Evolutionary conservation across 2,888 invertebrate species (phyloP), one percentile per base, ranked within the genome.

Genomic region (Scaptomyza flava): DNA sequence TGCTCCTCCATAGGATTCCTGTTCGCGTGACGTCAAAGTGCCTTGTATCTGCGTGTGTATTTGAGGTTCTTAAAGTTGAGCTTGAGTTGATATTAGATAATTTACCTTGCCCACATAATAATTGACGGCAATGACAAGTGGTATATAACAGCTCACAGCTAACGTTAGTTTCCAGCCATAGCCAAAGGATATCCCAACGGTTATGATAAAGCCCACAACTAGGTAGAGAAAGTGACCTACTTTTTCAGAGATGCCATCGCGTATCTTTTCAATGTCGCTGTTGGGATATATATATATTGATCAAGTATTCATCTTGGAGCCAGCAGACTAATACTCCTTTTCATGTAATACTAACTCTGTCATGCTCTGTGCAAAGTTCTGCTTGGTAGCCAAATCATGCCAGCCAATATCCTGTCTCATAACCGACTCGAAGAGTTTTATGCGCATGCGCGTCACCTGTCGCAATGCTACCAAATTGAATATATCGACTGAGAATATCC

Each of bases 131-230:
- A 96, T 95, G 27, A 97, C 94, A 47, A 97, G 91, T 0, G 98
- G 98, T 27, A 96, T 94, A 57, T 96, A 95, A 6, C 96, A 94
- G 71, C 97, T 92, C 53, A 97, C 95, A 46, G 97, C 96, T 33
- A 97, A 91, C 0, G 98, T 97, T 51, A 98, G 93, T 89, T 97
- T 95, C 97, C 97, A 98, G 48, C 97, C 97, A 89, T 96, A 96
- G 0, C 93, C 92, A 89, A 98, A 95, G 0, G 97, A 96, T 57
- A 96, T 94, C 94, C 93, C 89, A 94, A 93, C 89, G 93, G 93
- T 91, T 94, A 96, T 90, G 14, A 92, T 69, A 50, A 91, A 91
- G 0, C 91, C 90, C 17, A 91, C 77, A 8, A 92, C 73, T 41
- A 91, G 62, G 89, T 96, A 96, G 0, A 96, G 92, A 81, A 96